Conservation (phyloP, 2,888 invertebrate species). For the Perizoma flavofasciatum region DNA sequence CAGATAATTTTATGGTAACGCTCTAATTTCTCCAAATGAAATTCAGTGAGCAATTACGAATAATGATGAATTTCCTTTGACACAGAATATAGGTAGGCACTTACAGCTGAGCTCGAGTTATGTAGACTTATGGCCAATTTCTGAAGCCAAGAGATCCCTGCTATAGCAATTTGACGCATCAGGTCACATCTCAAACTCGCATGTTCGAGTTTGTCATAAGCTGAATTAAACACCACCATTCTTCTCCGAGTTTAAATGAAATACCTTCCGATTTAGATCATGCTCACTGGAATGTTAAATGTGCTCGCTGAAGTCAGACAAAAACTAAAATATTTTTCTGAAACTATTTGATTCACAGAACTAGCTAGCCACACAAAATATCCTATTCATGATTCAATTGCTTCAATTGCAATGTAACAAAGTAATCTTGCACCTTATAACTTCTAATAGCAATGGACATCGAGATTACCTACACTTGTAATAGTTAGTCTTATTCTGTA, state of each 20-base stretch:
- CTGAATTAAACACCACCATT: conserved; percentile 16
- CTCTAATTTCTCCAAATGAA: conserved; percentile 21
- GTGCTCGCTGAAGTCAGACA: too few species aligned
- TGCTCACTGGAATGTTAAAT: too few species aligned
- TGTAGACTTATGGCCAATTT: conserved; percentile 24
- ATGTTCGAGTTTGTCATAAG: conserved; percentile 41
- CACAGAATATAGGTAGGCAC: conserved; percentile 8
- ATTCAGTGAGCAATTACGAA: conserved; percentile 36
- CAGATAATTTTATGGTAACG: conserved; percentile 6
- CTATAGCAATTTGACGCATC: conserved; percentile 64
- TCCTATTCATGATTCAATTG: too few species aligned
- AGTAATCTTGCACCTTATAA: too few species aligned
- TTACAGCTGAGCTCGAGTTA: conserved; percentile 14
- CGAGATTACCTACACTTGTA: too few species aligned
- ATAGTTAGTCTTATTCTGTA: too few species aligned
- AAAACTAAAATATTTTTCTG: too few species aligned
- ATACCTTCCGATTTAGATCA: too few species aligned
- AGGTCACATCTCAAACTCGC: conserved; percentile 63
- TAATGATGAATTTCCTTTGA: conserved; percentile 30
- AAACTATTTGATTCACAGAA: too few species aligned
- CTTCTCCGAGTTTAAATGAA: conserved; percentile 2
- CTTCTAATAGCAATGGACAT: too few species aligned
- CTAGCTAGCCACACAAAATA: too few species aligned
- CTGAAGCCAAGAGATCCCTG: conserved; percentile 31
- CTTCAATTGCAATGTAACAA: too few species aligned